Conservation (phyloP, 2,888 invertebrate species). For the Leptopterna dolabrata region DNA sequence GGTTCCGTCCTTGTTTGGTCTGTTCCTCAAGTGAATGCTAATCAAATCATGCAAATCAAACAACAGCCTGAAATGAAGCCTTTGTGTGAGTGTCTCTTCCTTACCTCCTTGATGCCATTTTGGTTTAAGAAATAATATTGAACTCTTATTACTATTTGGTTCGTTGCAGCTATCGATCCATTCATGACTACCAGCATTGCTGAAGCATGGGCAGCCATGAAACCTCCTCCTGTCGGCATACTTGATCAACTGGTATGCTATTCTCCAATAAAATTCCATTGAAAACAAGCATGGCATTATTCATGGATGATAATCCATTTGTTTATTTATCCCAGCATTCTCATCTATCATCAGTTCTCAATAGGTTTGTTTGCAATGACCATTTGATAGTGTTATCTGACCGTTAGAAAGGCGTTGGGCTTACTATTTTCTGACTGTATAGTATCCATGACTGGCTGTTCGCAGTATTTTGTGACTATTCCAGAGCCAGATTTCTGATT, state of each 20-base stretch:
- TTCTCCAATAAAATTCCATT: neutral
- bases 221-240: constrained; percentile 89
- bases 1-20: constrained; percentile 91
- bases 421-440: no score
- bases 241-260: constrained; percentile 84
- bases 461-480: no score
- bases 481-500: no score
- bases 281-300: neutral
- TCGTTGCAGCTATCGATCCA: constrained; percentile 75
- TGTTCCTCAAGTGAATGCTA: constrained; percentile 83
- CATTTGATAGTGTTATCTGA: no score
- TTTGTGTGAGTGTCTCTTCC: neutral
- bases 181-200: constrained; percentile 84
- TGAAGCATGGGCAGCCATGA: constrained; percentile 88
- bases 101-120: neutral
- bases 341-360: no score
- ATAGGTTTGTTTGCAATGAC: no score
- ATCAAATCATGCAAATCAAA: constrained; percentile 72
- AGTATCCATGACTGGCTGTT: no score
- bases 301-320: neutral
- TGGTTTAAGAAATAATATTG: neutral
- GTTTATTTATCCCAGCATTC: no score
- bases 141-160: no score
- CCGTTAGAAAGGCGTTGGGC: no score
- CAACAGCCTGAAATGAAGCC: constrained; percentile 71